Base-by-base conservation (phyloP, 2,113 vertebrate species). In the Eptesicus fuscus region DNA sequence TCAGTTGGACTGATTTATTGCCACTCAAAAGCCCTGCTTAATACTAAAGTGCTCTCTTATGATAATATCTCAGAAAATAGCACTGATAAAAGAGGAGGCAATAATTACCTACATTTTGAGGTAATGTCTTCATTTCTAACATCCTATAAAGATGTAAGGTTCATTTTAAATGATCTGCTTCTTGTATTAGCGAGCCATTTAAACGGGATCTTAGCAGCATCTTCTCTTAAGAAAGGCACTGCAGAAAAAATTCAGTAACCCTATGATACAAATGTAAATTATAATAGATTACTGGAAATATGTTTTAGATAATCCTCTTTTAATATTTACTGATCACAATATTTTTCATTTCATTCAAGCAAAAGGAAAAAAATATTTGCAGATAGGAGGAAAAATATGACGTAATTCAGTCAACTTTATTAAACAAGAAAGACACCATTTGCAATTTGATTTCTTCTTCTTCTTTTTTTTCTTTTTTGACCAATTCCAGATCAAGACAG, bases 1-100 rank as follows among this genome's bases (percentile, higher is more conserved):
- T 99, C 99, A 99, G 99, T 99, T 98, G 98, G 98, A 98, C 99
- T 99, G 99, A 99, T 99, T 99, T 99, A 99, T 99, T 98, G 98
- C 98, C 98, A 98, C 99, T 99, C 97, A 98, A 98, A 99, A 98
- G 98, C 98, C 97, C 97, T 98, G 98, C 98, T 98, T 98, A 98
- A 98, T 98, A 98, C 98, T 98, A 98, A 98, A 98, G 98, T 99
- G 99, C 98, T 99, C 99, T 99, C 98, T 99, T 99, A 99, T 99
- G 99, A 99, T 99, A 99, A 99, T 99, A 98, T 98, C 98, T 98
- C 98, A 97, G 98, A 98, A 99, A 98, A 98, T 98, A 98, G 98
- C 97, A 97, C 97, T 98, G 98, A 98, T 98, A 98, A 98, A 99
- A 98, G 98, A 98, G 98, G 98, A 98, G 97, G 97, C 97, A 98